Conservation (phyloP, 2,113 vertebrate genomes). For the Cinclus mexicanus region DNA sequence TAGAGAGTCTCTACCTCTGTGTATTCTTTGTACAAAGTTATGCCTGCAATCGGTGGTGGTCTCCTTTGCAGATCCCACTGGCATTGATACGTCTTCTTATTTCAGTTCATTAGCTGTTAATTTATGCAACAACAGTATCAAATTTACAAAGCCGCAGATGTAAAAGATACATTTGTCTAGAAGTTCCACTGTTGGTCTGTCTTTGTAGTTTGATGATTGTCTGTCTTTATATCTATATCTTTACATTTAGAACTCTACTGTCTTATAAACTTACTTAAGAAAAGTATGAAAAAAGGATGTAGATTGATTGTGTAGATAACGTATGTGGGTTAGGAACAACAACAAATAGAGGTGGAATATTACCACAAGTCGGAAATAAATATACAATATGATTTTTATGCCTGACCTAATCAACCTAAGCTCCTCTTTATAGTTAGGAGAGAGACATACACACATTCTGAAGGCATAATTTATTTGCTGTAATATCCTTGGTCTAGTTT, state of each 20-base stretch:
- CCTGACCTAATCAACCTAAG: neutral
- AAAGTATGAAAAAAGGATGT: neutral
- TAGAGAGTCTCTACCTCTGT: neutral
- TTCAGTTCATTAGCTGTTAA: neutral
- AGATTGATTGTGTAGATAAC: neutral
- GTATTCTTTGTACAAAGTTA: constrained; percentile 13
- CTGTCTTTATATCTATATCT: constrained; percentile 7
- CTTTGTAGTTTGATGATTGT: constrained; percentile 15
- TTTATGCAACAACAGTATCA: neutral
- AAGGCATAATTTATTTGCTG: neutral
- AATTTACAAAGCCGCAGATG: constrained; percentile 9
- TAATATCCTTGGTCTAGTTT: neutral
- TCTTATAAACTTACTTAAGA: neutral
- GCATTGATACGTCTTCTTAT: neutral
- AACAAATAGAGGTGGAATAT: neutral
- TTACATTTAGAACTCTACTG: neutral
- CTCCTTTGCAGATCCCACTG: neutral
- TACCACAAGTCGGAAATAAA: neutral
- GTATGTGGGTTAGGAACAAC: neutral
- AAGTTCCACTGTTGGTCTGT: neutral
- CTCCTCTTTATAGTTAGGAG: neutral
- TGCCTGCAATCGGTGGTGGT: neutral
- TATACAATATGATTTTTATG: neutral
- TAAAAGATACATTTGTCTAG: constrained; percentile 56
- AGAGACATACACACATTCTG: neutral